Evolutionary conservation across 2,888 invertebrate species (phyloP), one percentile per base, ranked within the genome.

Genomic region (Caprella mutica): DNA sequence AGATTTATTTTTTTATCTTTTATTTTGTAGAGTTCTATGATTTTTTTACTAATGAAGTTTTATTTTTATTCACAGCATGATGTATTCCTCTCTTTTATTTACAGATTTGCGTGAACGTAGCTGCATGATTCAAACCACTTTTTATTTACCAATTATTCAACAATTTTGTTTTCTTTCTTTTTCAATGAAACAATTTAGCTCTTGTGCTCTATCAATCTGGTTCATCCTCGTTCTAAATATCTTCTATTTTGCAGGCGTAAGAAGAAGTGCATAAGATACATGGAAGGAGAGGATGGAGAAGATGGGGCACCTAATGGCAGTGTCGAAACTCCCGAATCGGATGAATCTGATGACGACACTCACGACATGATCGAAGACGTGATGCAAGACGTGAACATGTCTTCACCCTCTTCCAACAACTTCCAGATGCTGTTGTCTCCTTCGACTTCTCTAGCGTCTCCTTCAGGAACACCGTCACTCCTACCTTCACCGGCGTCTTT

Each of bases 261-360:
- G 82, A 92, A 92, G 77, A 92, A 92, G 77, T 92, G 92, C 80
- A 87, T 92, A 72, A 86, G 92, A 69, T 92, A 92, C 78, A 85
- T 90, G 85, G 91, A 90, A 78, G 83, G 85, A 68, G 77, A 82
- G 75, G 74, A 81, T 73, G 74, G 80, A 73, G 74, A 80, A 84
- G 91, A 90, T 78, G 83, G 85, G 69, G 78, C 78, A 66, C 79
- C 61, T n/a, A 57, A 57, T 24, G 65, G 61, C 51, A 61, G 61
- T 30, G 66, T 67, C 39, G 76, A 84, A 68, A 80, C 80, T 69
- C 80, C 79, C 50, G 83, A 83, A 52, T 69, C 68, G 52, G 65
- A 66, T 43, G 67, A 68, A n/a, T 68, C 68, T 52, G 61, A 67
- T 52, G 65, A 68, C 61, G 65, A 68, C 66, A 54, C 65, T 65